Base-by-base conservation (phyloP, 2,797 vertebrate genomes). In the Gymnoscopelus microlampas region DNA sequence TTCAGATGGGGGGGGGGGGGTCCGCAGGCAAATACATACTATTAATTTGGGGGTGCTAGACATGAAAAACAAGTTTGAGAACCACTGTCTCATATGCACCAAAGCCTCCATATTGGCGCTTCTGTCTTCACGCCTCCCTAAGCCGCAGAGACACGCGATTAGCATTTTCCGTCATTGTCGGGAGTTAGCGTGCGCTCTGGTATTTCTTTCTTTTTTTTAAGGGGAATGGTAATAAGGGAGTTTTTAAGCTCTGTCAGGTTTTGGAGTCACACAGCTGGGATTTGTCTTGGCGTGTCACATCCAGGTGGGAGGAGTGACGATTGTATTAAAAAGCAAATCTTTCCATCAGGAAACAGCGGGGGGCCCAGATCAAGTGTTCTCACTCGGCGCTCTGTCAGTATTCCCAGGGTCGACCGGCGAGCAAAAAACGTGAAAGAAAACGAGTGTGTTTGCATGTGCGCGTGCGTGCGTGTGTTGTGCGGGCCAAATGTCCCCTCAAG, bases 281-380 rank as follows among this genome's bases (percentile, higher is more conserved):
- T 93, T 93, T 91, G 92, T 91, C 87, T 91, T 82, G 89, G 87
- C 84, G 75, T 80, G 83, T 87, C 89, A 83, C 77, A 85, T 91
- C 85, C 89, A 89, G 91, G 91, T 91, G 90, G 88, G 89, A 92
- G 85, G 87, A 91, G 83, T 88, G 89, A 91, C 85, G 86, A 91
- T 92, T 91, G 90, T 92, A 92, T 92, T 93, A 92, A 91, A 92
- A 91, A 91, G 91, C 89, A 92, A 92, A 93, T 93, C 89, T 92
- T 92, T 91, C 91, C 91, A 93, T 93, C 92, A 90, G 89, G 89
- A 92, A 91, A 72, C 92, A 90, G 91, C 81, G 78, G 94, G 92
- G 65, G 83, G 79, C 86, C 89, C 92, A 92, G 91, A 92, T 93
- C 90, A 91, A 93, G 91, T 90, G 87, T 89, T 89, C 90, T 83